These are phyloP conservation scores for Myioborus miniatus DNA, from an alignment of 2,797 vertebrate species.

Conservation along the genomic window DNA sequence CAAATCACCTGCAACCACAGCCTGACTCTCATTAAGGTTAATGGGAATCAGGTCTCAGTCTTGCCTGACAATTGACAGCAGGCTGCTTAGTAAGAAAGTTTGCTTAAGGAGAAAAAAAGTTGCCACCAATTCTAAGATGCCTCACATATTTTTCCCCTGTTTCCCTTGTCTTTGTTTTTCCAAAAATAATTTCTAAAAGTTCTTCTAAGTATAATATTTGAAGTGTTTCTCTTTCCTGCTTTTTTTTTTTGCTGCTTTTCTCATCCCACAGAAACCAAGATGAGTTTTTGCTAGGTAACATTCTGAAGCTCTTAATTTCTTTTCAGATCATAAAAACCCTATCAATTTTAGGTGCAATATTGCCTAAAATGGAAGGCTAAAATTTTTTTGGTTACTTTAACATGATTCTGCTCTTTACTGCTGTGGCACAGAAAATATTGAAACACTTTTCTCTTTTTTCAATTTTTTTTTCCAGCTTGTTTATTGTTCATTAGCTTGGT, in stretches of 20 bases:
- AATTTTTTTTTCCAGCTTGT: neutral
- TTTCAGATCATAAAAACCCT: neutral
- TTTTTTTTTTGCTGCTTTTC: neutral
- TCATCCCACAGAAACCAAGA: neutral
- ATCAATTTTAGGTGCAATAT: neutral
- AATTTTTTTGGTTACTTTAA: neutral
- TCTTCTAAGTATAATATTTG: neutral
- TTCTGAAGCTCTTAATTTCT: neutral
- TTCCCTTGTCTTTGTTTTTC: neutral
- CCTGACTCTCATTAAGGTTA: conserved; percentile 7
- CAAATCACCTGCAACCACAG: neutral
- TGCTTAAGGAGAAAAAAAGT: neutral
- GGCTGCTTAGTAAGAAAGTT: neutral
- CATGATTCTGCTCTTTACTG: neutral
- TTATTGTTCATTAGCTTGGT: conserved; percentile 17
- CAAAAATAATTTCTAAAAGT: neutral
- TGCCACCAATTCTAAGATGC: neutral
- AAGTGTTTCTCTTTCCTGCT: neutral
- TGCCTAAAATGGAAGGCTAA: neutral
- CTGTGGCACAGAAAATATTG: neutral
- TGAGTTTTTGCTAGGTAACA: neutral
- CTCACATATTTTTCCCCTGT: neutral
- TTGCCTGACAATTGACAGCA: neutral
- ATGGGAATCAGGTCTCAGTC: neutral
- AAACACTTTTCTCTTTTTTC: neutral